These are phyloP conservation scores for Phoxinus dragarum DNA, from an alignment of 2,797 vertebrate genomes.

Conservation along the genomic window DNA sequence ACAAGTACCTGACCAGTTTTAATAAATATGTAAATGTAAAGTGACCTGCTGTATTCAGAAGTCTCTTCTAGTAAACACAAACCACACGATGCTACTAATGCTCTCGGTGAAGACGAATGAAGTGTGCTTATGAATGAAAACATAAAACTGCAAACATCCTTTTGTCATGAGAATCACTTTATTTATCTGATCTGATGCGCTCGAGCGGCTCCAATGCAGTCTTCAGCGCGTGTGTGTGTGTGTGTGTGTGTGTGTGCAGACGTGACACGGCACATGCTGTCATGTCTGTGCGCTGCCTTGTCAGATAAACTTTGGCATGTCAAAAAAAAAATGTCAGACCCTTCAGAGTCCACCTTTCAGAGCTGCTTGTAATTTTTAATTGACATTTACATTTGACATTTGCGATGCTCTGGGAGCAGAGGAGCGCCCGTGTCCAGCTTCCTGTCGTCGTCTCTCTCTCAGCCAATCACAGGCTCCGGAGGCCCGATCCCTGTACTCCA, in stretches of 20 bases:
- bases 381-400: slow-evolving; percentile 91
- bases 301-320: slow-evolving; percentile 83
- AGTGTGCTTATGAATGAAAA: not conserved
- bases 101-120: not conserved
- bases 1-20: not conserved
- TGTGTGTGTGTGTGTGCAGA: slow-evolving; percentile 74
- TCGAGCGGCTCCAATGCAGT: slow-evolving; percentile 9
- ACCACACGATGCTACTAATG: not conserved
- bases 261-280: slow-evolving; percentile 82
- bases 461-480: slow-evolving; percentile 62
- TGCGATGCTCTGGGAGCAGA: slow-evolving; percentile 72
- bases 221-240: not conserved
- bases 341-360: slow-evolving; percentile 83
- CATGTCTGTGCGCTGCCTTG: slow-evolving; percentile 81
- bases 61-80: not conserved
- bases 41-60: not conserved
- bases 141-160: not conserved
- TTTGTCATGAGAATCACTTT: not conserved
- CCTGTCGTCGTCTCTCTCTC: slow-evolving; percentile 71
- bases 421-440: slow-evolving; percentile 21
- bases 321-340: slow-evolving; percentile 82
- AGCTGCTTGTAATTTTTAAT: slow-evolving; percentile 88
- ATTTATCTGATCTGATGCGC: not conserved
- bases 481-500: slow-evolving; percentile 63
- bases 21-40: not conserved